A percentile compares a stretch with the other conserved stretches of the same genome.
Conservation (phyloP, 1,140 invertebrate species). For the Sycophila sp. region DNA sequence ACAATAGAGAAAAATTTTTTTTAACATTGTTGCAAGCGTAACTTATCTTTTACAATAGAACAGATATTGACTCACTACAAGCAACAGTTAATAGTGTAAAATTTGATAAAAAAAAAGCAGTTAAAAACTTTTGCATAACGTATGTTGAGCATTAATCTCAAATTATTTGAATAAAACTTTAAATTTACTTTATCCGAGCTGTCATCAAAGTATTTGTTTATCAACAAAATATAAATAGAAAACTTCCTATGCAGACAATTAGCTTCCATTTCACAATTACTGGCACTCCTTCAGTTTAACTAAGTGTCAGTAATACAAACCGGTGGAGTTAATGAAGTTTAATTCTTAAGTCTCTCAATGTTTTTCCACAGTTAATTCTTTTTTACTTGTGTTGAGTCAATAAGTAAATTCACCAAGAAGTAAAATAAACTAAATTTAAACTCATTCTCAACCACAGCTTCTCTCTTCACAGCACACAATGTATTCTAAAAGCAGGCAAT, state of each 20-base stretch:
- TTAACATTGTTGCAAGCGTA: too few species aligned
- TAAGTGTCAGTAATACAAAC: neutral
- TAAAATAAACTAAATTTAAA: neutral
- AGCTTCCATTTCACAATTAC: neutral
- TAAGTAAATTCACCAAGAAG: neutral
- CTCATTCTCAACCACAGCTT: too few species aligned
- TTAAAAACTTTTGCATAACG: too few species aligned
- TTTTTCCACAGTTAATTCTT: neutral
- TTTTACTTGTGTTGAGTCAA: neutral
- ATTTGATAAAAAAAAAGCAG: too few species aligned
- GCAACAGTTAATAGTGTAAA: neutral
- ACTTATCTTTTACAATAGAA: too few species aligned
- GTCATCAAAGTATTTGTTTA: neutral
- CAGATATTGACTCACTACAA: too few species aligned
- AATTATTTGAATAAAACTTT: neutral
- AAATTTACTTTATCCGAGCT: neutral
- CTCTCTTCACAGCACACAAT: too few species aligned
- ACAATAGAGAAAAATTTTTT: too few species aligned
- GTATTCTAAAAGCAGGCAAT: too few species aligned
- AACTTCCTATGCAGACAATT: neutral
- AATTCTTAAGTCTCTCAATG: neutral
- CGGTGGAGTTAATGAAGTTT: conserved; percentile 12
- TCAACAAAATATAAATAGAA: neutral
- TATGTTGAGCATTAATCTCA: too few species aligned
- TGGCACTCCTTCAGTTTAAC: neutral